Base-by-base conservation (phyloP, 92 coral and sea anemone species). In the Porites cylindrica region DNA sequence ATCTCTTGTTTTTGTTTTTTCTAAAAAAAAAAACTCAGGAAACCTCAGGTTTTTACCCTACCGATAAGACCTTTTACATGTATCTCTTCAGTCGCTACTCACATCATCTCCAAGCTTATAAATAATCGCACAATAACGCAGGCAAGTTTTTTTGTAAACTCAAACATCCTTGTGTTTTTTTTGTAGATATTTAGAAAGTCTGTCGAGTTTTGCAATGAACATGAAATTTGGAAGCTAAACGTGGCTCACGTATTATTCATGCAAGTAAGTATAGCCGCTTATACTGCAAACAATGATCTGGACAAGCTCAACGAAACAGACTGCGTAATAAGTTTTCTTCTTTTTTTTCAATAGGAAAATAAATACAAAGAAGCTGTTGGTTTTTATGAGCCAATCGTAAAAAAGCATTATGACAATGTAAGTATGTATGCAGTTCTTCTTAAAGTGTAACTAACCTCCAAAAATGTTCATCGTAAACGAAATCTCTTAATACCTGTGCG, bases 131-230 rank as follows among this genome's bases (percentile, higher is more conserved):
- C 10, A 69, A 14, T 11, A 19, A 13, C 29, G 19, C 7, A 18
- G 11, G 74, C 14, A 13, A 24, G 3, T 12, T 9, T 52, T 38
- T 16, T 18, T 64, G 38, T 24, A 21, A 23, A 24, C 18, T 10
- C 51, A 38, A 23, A 13, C 0, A 24, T 2, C 76, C 69, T 21
- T 38, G 47, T 12, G 67, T 71, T 70, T 54, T 13, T 13, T 69
- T 38, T 58, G 56, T 90, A 97, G 99, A 97, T 97, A 76, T 97
- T 97, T 88, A 93, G 99, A 76, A 97, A 97, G 77, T 97, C 99
- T n/a, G 99, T 97, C 10, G 99, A 97, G 88, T 97, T 97, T 87
- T 97, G 99, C 75, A 97, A 97, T 51, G 99, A 97, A 78, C 99
- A 97, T 32, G 98, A 95, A 67, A 92, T 91, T 63, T 97, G 99